Conservation (phyloP, 2,797 vertebrate genomes). For the Siniperca undulata region DNA sequence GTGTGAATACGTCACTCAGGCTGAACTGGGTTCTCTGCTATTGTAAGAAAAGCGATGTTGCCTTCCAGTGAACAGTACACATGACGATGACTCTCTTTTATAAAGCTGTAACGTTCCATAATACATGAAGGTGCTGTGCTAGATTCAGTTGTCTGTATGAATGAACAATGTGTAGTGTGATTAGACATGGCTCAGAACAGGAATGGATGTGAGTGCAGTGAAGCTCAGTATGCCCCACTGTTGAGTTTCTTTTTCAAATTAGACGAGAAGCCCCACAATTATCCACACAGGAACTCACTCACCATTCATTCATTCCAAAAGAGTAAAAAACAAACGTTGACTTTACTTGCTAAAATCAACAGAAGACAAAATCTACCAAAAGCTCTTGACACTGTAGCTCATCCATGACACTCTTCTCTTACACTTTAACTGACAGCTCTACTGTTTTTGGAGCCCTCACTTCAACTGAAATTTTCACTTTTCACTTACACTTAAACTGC, state of each 20-base stretch:
- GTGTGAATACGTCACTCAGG: slow-evolving; percentile 22
- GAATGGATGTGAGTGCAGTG: neutral
- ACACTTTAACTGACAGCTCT: neutral
- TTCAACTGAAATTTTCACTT: neutral
- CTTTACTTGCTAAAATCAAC: neutral
- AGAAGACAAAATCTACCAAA: neutral
- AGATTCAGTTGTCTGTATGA: slow-evolving; percentile 1
- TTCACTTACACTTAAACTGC: neutral
- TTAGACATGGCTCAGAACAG: neutral
- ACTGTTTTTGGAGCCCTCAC: slow-evolving; percentile 5
- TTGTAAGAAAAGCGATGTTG: slow-evolving; percentile 8
- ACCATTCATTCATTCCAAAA: neutral
- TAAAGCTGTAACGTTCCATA: slow-evolving; percentile 11
- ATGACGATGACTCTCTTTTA: neutral
- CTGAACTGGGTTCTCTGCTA: slow-evolving; percentile 15
- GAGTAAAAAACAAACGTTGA: too few species aligned
- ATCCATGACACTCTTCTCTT: neutral
- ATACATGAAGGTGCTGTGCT: slow-evolving; percentile 28
- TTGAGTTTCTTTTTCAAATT: neutral
- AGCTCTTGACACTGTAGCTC: neutral
- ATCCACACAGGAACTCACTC: neutral
- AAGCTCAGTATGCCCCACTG: neutral
- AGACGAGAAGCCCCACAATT: neutral
- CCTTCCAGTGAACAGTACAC: neutral
- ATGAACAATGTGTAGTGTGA: slow-evolving; percentile 19